Evolutionary conservation across 2,888 invertebrate species (phyloP).

Genomic region (Ceriagrion tenellum): DNA sequence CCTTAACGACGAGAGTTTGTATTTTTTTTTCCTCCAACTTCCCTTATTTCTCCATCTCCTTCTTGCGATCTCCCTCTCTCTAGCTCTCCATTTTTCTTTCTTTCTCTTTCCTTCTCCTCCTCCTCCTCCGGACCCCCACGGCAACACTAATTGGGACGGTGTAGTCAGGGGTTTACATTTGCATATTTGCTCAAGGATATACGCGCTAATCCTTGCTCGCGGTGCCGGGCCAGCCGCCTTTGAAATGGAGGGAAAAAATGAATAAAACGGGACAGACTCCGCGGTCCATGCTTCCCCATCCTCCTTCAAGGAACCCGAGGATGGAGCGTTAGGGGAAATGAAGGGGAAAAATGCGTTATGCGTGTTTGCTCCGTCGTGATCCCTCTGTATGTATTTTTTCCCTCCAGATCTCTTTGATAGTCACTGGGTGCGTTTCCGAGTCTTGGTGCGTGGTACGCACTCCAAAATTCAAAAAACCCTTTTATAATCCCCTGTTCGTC

Average conservation of each 20-base stretch:
- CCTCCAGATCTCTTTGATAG: too few species aligned
- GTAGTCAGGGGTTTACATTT: slow-evolving; percentile 33
- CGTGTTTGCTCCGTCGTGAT: too few species aligned
- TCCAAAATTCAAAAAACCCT: too few species aligned
- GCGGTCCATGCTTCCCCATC: not conserved
- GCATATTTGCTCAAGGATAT: slow-evolving; percentile 35
- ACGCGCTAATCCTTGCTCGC: slow-evolving; percentile 19
- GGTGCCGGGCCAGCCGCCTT: not conserved
- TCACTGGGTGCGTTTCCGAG: too few species aligned
- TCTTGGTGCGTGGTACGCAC: too few species aligned
- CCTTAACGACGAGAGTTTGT: not conserved
- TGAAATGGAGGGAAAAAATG: not conserved
- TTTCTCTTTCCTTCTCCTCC: too few species aligned
- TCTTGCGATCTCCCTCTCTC: too few species aligned
- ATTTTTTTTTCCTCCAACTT: not conserved
- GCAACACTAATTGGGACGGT: slow-evolving; percentile 9
- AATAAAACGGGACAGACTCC: too few species aligned
- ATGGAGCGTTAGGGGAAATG: not conserved
- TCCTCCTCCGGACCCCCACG: too few species aligned
- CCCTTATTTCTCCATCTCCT: not conserved
- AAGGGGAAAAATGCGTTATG: too few species aligned
- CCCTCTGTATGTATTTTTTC: too few species aligned
- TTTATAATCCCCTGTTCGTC: too few species aligned
- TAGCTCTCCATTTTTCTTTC: not conserved
- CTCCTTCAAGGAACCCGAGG: not conserved